Conservation (phyloP, 2,797 vertebrate genomes). For the Furcifer pardalis region DNA sequence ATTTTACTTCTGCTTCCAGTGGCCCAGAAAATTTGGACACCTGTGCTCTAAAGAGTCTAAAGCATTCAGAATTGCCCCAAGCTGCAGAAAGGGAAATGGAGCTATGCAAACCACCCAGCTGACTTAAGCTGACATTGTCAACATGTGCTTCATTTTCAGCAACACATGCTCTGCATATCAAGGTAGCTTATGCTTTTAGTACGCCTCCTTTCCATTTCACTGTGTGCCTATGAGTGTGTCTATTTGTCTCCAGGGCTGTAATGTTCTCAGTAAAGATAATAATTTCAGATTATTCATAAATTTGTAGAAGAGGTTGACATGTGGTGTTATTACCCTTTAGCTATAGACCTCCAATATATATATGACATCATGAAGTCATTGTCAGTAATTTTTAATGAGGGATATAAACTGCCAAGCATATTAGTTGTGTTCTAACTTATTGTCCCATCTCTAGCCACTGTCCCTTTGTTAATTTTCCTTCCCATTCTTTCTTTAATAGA, state of each 20-base stretch:
- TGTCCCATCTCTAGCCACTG: not conserved
- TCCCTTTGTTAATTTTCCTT: not conserved
- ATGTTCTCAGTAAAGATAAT: not conserved
- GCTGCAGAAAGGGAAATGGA: not conserved
- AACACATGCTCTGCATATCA: not conserved
- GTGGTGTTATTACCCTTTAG: not conserved
- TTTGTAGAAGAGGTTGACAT: not conserved
- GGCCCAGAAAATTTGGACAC: too few relatives aligned
- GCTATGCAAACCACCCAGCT: not conserved
- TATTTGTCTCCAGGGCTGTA: not conserved
- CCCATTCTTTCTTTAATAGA: slow-evolving; percentile 4
- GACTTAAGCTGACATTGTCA: not conserved
- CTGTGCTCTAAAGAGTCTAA: too few relatives aligned
- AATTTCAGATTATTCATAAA: not conserved
- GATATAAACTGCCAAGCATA: not conserved
- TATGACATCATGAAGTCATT: not conserved
- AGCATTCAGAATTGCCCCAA: not conserved
- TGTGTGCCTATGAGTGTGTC: not conserved
- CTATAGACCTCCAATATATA: not conserved
- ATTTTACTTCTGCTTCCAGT: too few relatives aligned
- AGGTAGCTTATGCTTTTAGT: not conserved
- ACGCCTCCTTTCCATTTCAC: not conserved
- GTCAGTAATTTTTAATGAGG: not conserved
- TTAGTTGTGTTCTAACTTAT: slow-evolving; percentile 12
- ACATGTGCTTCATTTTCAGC: not conserved